phyloP scores from a whole-genome alignment of 2,888 invertebrate genomes.

The Pterostichus madidus region DNA sequence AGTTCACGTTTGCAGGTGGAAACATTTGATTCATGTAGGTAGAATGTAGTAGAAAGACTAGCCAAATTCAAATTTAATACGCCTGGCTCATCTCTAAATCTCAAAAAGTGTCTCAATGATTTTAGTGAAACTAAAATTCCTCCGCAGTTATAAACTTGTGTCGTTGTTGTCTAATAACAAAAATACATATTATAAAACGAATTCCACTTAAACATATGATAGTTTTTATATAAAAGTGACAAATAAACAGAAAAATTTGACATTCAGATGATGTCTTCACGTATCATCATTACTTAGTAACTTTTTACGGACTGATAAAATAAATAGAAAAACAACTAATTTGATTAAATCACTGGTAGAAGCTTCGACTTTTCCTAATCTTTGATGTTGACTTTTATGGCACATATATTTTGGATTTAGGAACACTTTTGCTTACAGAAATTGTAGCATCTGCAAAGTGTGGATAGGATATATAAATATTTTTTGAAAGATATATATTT shows the following conservation, averaged over 20 bases:
- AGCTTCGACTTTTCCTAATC: constrained; percentile 51
- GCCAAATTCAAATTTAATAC: constrained; percentile 38
- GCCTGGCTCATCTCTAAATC: not conserved
- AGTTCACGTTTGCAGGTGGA: constrained; percentile 10
- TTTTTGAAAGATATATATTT: not conserved
- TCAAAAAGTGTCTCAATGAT: constrained; percentile 9
- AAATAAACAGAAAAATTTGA: not conserved
- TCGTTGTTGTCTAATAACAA: too few species aligned
- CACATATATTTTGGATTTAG: constrained; percentile 48
- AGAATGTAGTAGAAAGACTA: not conserved
- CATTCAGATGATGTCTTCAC: not conserved
- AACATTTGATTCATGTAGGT: constrained; percentile 25
- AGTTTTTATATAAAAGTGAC: not conserved
- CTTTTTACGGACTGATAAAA: constrained; percentile 13
- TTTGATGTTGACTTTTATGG: constrained; percentile 61
- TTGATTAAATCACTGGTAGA: constrained; percentile 50
- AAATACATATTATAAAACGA: not conserved
- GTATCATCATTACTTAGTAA: not conserved
- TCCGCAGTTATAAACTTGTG: not conserved
- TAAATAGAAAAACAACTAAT: constrained; percentile 20
- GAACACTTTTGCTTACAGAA: not conserved
- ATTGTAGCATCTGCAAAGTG: not conserved
- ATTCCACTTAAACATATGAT: constrained; percentile 1
- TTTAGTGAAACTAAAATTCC: constrained; percentile 7
- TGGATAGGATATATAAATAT: not conserved